These are phyloP conservation scores for Criorhina ranunculi DNA, from an alignment of 2,888 invertebrate genomes.

Conservation along the genomic window DNA sequence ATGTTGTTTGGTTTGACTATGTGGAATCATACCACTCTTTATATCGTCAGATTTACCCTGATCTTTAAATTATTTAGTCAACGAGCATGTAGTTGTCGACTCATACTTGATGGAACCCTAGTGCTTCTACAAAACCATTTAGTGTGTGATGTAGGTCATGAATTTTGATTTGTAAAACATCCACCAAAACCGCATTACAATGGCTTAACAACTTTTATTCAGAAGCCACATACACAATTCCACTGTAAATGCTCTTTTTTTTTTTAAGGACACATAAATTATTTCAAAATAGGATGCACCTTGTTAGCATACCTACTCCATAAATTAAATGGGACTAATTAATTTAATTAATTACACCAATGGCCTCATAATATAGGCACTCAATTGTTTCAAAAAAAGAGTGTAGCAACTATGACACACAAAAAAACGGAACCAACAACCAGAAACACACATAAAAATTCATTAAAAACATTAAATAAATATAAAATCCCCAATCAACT, in stretches of 20 bases:
- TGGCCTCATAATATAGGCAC: slow-evolving; percentile 1
- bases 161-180: too few relatives aligned
- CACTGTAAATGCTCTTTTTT: too few relatives aligned
- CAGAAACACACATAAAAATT: neutral
- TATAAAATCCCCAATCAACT: slow-evolving; percentile 57
- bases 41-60: too few relatives aligned
- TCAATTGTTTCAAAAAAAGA: slow-evolving; percentile 28
- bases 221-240: too few relatives aligned
- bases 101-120: too few relatives aligned
- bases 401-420: neutral
- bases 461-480: slow-evolving; percentile 13
- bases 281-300: neutral
- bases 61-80: too few relatives aligned
- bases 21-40: too few relatives aligned
- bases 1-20: too few relatives aligned
- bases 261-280: slow-evolving; percentile 5
- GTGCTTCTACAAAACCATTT: too few relatives aligned
- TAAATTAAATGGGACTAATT: slow-evolving; percentile 35
- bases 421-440: slow-evolving; percentile 7
- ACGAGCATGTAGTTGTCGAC: too few relatives aligned
- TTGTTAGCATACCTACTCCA: neutral
- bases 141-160: too few relatives aligned
- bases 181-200: neutral
- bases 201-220: too few relatives aligned
- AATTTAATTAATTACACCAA: slow-evolving; percentile 37